Conservation (phyloP, 1,140 invertebrate species). For the Stegodyphus dumicola region DNA sequence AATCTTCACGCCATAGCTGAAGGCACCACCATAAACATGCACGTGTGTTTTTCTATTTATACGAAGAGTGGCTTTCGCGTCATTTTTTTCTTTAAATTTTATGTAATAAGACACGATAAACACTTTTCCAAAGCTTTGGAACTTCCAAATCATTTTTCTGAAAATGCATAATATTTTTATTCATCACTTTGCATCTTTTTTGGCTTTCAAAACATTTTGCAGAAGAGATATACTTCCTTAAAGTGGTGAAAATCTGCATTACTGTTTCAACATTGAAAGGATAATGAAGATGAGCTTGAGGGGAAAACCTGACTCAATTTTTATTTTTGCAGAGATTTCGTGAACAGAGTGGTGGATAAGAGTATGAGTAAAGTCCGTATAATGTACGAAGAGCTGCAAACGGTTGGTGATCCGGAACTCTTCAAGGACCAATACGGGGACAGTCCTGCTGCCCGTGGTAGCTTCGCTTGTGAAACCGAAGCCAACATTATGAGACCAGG, state of each 20-base stretch:
- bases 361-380: slow-evolving; percentile 62
- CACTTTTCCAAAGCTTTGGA: no score
- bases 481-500: slow-evolving; percentile 68
- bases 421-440: slow-evolving; percentile 62
- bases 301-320: no score
- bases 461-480: slow-evolving; percentile 70
- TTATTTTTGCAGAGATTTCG: slow-evolving; percentile 57
- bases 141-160: neutral
- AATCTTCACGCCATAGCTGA: no score
- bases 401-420: slow-evolving; percentile 64
- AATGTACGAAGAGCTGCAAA: slow-evolving; percentile 64
- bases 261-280: no score
- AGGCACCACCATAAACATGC: no score
- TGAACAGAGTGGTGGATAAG: slow-evolving; percentile 63
- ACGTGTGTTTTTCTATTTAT: no score
- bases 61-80: no score
- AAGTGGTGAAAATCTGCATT: no score
- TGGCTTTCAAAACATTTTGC: neutral
- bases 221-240: no score
- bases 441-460: slow-evolving; percentile 65
- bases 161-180: neutral
- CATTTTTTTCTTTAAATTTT: no score
- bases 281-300: no score
- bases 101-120: no score
- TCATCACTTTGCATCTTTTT: neutral